phyloP scores from a whole-genome alignment of 2,888 invertebrate genomes.

The Scaptomyza tumidula region DNA sequence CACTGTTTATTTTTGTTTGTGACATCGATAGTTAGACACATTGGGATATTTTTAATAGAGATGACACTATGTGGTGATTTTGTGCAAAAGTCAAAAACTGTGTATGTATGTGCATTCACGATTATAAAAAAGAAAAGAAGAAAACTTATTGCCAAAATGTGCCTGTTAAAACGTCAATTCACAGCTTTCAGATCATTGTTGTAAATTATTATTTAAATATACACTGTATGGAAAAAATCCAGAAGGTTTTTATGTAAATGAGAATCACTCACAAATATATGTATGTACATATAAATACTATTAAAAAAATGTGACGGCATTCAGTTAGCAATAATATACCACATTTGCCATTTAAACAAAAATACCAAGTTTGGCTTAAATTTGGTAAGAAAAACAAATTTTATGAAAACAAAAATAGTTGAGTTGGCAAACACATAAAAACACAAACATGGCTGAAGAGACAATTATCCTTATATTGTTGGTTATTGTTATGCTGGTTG shows the following conservation, averaged over 20 bases:
- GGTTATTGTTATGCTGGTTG: slow-evolving; percentile 96
- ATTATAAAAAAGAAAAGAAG: neutral
- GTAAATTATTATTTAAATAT: neutral
- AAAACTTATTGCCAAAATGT: neutral
- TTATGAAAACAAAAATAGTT: slow-evolving; percentile 31
- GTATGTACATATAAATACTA: no score
- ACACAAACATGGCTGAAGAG: slow-evolving; percentile 86
- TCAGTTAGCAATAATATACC: neutral
- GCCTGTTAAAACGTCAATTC: neutral
- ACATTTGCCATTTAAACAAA: neutral
- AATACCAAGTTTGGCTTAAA: slow-evolving; percentile 6
- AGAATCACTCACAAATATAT: neutral
- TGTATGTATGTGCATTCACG: neutral
- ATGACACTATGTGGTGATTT: slow-evolving; percentile 1
- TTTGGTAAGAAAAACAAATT: neutral
- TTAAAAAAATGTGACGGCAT: slow-evolving; percentile 3
- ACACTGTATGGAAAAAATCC: neutral
- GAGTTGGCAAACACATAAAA: slow-evolving; percentile 51
- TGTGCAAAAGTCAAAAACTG: neutral
- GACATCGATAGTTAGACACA: neutral
- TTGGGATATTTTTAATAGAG: neutral
- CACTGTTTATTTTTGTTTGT: neutral
- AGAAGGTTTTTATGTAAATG: neutral
- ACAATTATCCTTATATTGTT: slow-evolving; percentile 92
- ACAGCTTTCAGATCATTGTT: neutral